Evolutionary conservation across 2,888 invertebrate genomes (phyloP).

Genomic region (Calliscelio sp.): DNA sequence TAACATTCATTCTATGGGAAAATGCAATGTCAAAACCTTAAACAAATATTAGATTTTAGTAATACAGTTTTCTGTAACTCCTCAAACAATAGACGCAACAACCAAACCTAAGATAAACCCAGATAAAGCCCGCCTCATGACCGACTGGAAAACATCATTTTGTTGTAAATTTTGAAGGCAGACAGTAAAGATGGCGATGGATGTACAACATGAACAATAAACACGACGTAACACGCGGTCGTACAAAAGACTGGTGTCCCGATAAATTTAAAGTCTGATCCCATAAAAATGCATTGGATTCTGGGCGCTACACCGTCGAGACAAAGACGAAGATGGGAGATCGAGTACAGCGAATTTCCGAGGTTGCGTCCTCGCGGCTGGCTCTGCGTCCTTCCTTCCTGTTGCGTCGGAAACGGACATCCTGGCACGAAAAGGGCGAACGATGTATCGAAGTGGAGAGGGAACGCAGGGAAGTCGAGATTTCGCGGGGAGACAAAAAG

Average conservation of each 20-base stretch:
- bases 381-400: constrained; percentile 62
- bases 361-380: constrained; percentile 54
- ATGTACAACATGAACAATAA: too few species aligned
- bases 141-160: too few species aligned
- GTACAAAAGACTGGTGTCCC: constrained; percentile 77
- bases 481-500: constrained; percentile 11
- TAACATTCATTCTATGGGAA: too few species aligned
- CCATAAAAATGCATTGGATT: constrained; percentile 84
- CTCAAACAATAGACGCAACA: too few species aligned
- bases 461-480: constrained; percentile 5
- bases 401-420: constrained; percentile 68
- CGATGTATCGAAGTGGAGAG: constrained; percentile 24
- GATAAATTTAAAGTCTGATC: constrained; percentile 82
- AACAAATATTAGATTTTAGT: too few species aligned
- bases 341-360: constrained; percentile 78
- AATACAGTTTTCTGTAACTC: too few species aligned
- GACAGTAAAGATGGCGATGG: constrained; percentile 7
- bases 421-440: constrained; percentile 51
- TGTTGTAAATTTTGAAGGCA: too few species aligned
- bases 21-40: too few species aligned
- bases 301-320: constrained; percentile 60
- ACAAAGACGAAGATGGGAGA: constrained; percentile 70
- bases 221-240: constrained; percentile 65
- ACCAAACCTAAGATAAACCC: too few species aligned
- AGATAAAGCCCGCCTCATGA: too few species aligned